Conservation (phyloP, 2,797 vertebrate genomes). For the Pangasius macronema region DNA sequence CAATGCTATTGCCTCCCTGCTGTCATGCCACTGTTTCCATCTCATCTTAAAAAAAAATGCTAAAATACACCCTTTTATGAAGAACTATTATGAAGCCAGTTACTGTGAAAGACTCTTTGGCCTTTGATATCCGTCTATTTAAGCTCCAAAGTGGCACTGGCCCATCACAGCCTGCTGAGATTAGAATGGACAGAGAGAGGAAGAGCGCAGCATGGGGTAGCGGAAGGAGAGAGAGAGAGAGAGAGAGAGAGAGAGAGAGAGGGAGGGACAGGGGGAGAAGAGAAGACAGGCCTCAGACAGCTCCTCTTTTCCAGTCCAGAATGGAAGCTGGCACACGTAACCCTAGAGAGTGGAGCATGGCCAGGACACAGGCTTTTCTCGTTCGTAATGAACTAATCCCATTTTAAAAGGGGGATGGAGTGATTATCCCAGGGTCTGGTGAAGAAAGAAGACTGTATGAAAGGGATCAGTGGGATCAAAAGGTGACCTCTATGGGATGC, state of each 20-base stretch:
- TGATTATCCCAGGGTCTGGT: conserved; percentile 43
- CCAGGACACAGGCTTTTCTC: conserved; percentile 55
- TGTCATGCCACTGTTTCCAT: conserved; percentile 16
- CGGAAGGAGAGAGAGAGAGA: conserved; percentile 36
- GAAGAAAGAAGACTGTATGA: conserved; percentile 38
- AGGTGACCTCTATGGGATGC: conserved; percentile 41
- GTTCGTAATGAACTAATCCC: conserved; percentile 56
- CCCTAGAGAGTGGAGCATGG: conserved; percentile 40
- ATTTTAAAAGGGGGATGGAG: conserved; percentile 53
- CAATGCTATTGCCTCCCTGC: conserved; percentile 9
- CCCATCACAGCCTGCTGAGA: conserved; percentile 44
- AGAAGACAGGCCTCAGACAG: conserved; percentile 40
- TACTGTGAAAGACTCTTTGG: conserved; percentile 39
- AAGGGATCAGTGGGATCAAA: conserved; percentile 54
- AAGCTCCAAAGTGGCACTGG: conserved; percentile 41
- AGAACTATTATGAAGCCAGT: conserved; percentile 26
- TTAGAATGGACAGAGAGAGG: conserved; percentile 50
- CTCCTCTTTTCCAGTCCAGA: conserved; percentile 42
- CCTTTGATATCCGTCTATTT: conserved; percentile 42
- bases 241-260: neutral
- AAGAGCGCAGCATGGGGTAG: conserved; percentile 43
- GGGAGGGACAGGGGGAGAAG: conserved; percentile 25
- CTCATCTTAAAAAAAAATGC: neutral
- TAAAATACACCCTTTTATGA: conserved; percentile 14
- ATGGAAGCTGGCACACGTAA: conserved; percentile 52